A percentile compares a stretch with the other conserved stretches of the same genome.
Evolutionary conservation across 2,113 vertebrate species (phyloP).

Genomic region (Syrrhaptes paradoxus): DNA sequence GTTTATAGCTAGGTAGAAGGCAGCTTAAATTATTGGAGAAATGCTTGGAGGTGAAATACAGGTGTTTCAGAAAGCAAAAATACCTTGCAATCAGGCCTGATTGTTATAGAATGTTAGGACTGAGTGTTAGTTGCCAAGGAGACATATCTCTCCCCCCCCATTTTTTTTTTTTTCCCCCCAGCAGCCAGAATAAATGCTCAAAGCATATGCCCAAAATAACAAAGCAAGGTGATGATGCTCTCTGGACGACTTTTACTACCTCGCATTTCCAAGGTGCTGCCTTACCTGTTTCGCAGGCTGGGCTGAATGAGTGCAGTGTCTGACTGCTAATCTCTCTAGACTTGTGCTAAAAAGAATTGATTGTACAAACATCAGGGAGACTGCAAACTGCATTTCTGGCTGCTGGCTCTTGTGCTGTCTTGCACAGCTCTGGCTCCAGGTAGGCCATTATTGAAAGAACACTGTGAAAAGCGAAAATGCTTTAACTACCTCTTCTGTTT

Average conservation of each 20-base stretch:
- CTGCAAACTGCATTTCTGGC: neutral
- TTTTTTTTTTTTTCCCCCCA: neutral
- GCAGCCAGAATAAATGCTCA: slow-evolving; percentile 6
- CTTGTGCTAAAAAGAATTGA: neutral
- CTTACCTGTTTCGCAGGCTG: slow-evolving; percentile 31
- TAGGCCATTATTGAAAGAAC: neutral
- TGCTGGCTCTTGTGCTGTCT: neutral
- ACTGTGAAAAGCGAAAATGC: neutral
- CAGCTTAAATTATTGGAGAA: neutral
- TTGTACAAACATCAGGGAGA: neutral
- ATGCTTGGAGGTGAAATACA: neutral
- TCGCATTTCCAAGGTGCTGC: slow-evolving; percentile 15
- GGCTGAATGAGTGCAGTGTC: neutral
- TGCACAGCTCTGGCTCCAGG: slow-evolving; percentile 4
- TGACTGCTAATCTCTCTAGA: neutral
- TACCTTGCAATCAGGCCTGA: slow-evolving; percentile 6
- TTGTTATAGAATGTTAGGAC: neutral
- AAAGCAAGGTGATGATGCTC: neutral
- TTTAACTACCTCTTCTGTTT: neutral
- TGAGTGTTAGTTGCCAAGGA: slow-evolving; percentile 33
- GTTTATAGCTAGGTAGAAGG: neutral
- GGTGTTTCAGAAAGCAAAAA: slow-evolving; percentile 19
- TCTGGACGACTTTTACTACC: neutral
- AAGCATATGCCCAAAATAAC: neutral
- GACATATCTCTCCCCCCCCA: neutral